phyloP scores from a whole-genome alignment of 2,113 vertebrate species.

The Eubucco bourcierii region DNA sequence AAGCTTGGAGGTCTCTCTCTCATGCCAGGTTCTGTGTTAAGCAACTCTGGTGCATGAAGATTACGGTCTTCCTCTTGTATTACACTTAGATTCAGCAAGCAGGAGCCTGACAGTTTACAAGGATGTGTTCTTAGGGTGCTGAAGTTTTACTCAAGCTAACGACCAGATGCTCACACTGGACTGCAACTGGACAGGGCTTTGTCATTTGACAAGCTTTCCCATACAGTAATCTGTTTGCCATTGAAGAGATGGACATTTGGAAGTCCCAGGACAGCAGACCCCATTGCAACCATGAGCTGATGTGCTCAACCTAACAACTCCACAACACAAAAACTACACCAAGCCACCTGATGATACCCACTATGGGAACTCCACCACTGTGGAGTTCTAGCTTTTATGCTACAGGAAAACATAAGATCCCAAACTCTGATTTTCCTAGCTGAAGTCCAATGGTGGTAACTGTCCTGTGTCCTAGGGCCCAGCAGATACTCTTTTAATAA shows the following conservation, averaged over 20 bases:
- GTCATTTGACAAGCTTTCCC: background rate
- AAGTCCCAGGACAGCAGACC: background rate
- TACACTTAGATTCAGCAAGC: background rate
- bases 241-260: background rate
- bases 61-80: background rate
- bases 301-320: background rate
- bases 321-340: background rate
- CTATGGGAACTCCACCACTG: background rate
- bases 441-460: background rate
- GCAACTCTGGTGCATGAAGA: background rate
- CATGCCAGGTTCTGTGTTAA: background rate
- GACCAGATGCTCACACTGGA: background rate
- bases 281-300: background rate
- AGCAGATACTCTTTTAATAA: background rate
- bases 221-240: background rate
- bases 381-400: background rate
- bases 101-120: background rate
- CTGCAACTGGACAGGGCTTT: background rate
- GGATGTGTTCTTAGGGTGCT: background rate
- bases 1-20: background rate
- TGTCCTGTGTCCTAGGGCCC: background rate
- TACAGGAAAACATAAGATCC: background rate
- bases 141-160: background rate
- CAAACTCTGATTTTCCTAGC: background rate
- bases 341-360: rapidly evolving